Percentiles rank a stretch among this genome's conserved stretches.
phyloP scores from a whole-genome alignment of 2,113 vertebrate genomes.

The Anguilla japonica region DNA sequence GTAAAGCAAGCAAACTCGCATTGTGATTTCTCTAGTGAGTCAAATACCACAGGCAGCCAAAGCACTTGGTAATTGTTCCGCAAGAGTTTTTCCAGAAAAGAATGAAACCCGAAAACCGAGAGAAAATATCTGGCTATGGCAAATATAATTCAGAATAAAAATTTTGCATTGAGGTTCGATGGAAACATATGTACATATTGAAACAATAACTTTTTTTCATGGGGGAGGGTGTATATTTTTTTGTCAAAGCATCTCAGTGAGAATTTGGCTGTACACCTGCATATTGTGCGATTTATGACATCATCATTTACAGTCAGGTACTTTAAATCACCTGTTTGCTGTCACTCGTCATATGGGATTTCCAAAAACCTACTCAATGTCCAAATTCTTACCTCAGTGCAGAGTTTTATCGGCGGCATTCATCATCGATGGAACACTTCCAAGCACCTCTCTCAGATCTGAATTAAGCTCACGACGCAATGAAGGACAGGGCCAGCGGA shows the following conservation, averaged over 20 bases:
- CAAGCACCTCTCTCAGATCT: slow-evolving; percentile 46
- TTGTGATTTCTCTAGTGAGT: neutral
- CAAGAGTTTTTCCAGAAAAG: neutral
- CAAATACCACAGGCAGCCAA: neutral
- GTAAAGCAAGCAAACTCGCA: too few species aligned
- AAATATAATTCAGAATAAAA: neutral
- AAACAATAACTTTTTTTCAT: slow-evolving; percentile 61
- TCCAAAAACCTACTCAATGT: slow-evolving; percentile 35
- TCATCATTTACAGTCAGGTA: slow-evolving; percentile 52
- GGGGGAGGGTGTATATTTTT: slow-evolving; percentile 30
- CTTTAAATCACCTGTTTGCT: slow-evolving; percentile 71
- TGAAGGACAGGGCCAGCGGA: slow-evolving; percentile 11
- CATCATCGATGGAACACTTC: slow-evolving; percentile 48
- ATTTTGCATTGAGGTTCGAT: slow-evolving; percentile 39
- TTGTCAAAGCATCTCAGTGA: slow-evolving; percentile 42
- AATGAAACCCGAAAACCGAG: neutral
- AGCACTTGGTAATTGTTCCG: neutral
- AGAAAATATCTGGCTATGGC: neutral
- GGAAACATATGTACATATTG: slow-evolving; percentile 59
- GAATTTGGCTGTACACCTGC: slow-evolving; percentile 58
- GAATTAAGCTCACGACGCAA: neutral
- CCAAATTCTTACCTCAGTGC: slow-evolving; percentile 59
- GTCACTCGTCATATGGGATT: slow-evolving; percentile 56
- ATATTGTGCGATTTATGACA: slow-evolving; percentile 61
- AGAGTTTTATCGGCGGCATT: slow-evolving; percentile 58